A percentile compares a stretch with the other conserved stretches of the same genome.
These are phyloP conservation scores for Quadroppia sp. DNA, from an alignment of 2,888 invertebrate genomes.

Conservation along the genomic window DNA sequence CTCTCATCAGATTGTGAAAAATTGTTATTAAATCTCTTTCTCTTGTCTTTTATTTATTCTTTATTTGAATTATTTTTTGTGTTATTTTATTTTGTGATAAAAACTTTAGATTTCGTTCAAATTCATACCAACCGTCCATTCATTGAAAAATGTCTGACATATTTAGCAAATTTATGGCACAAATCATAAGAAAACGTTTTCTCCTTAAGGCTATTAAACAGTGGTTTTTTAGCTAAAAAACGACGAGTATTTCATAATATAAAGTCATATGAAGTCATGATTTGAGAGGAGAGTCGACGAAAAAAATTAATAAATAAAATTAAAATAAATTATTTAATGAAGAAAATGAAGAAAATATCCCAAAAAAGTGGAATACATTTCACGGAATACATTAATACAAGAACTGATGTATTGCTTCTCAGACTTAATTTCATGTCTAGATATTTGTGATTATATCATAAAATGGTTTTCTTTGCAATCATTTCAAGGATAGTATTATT, in stretches of 20 bases:
- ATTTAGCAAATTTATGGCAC: not conserved
- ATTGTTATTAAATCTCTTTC: conserved; percentile 17
- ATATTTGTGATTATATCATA: conserved; percentile 1
- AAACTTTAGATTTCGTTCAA: not conserved
- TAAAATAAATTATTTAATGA: conserved; percentile 24
- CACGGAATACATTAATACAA: conserved; percentile 17
- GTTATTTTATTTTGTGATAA: not conserved
- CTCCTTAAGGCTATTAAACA: not conserved
- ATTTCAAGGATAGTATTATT: conserved; percentile 23
- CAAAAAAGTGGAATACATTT: not conserved
- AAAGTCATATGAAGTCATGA: conserved; percentile 2
- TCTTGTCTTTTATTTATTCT: not conserved
- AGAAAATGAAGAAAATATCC: not conserved
- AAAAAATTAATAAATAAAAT: conserved; percentile 29
- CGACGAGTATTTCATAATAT: not conserved
- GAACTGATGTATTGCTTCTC: not conserved
- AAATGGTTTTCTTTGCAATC: conserved; percentile 15
- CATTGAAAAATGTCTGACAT: too few relatives aligned
- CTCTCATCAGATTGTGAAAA: conserved; percentile 24
- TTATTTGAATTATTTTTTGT: not conserved
- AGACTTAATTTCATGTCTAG: conserved; percentile 22
- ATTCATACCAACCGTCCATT: not conserved
- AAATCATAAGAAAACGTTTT: not conserved
- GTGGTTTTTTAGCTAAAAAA: not conserved
- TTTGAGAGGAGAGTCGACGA: conserved; percentile 6